These are phyloP conservation scores for Biston stratarius DNA, from an alignment of 2,888 invertebrate species.

Conservation along the genomic window DNA sequence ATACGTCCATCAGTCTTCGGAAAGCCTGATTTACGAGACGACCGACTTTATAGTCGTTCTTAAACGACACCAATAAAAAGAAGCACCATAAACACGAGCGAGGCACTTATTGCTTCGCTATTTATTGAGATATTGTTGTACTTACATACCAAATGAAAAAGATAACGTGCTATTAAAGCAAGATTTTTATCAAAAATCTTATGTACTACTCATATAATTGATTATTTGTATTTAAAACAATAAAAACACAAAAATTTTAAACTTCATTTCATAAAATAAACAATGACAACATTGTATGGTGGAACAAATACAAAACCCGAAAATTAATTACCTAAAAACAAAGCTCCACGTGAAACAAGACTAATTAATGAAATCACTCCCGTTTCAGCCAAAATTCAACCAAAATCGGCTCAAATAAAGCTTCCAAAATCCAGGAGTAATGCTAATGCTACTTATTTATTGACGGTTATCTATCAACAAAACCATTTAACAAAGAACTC, in stretches of 20 bases:
- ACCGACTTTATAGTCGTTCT: slow-evolving; percentile 74
- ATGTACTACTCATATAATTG: no score
- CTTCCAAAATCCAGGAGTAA: slow-evolving; percentile 63
- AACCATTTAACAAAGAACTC: slow-evolving; percentile 43
- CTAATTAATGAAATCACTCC: slow-evolving; percentile 65
- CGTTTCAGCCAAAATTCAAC: slow-evolving; percentile 65
- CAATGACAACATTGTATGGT: slow-evolving; percentile 7
- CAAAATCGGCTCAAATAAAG: slow-evolving; percentile 73
- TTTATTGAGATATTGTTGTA: slow-evolving; percentile 54
- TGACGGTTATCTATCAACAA: slow-evolving; percentile 72
- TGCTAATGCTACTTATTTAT: slow-evolving; percentile 77
- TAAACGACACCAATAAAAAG: slow-evolving; percentile 82
- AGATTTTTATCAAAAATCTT: no score
- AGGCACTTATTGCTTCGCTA: slow-evolving; percentile 61
- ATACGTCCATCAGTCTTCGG: slow-evolving; percentile 57
- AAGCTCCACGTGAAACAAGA: slow-evolving; percentile 54
- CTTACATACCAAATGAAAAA: slow-evolving; percentile 8
- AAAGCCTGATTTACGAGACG: slow-evolving; percentile 76
- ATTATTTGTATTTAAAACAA: no score
- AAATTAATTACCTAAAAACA: slow-evolving; percentile 50
- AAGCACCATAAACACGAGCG: slow-evolving; percentile 70
- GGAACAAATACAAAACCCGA: slow-evolving; percentile 40
- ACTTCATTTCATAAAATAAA: no score
- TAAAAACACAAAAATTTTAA: no score
- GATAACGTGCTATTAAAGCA: background rate